Conservation (phyloP, 2,888 invertebrate genomes). For the Leucozona laternaria region DNA sequence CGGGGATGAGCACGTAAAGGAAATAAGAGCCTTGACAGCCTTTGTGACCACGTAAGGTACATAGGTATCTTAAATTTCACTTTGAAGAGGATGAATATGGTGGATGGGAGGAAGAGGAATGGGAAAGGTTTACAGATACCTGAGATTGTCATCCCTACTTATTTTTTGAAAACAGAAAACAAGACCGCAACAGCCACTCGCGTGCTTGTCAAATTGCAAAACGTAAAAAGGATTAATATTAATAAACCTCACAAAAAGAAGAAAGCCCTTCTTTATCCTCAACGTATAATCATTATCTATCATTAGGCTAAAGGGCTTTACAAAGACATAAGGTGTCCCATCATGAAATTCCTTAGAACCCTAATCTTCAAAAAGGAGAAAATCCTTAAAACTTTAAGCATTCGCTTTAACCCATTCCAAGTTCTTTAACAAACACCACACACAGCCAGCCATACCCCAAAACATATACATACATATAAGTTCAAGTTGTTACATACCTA, state of each 20-base stretch:
- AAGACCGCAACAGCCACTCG: background rate
- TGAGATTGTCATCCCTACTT: too few relatives aligned
- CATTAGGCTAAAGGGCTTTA: constrained; percentile 48
- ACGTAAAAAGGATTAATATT: constrained; percentile 58
- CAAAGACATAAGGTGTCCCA: constrained; percentile 61
- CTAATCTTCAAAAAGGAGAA: constrained; percentile 52
- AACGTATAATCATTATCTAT: constrained; percentile 64
- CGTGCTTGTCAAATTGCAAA: constrained; percentile 33
- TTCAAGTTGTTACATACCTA: background rate
- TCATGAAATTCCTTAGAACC: constrained; percentile 47
- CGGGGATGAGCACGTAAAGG: constrained; percentile 10
- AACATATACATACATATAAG: background rate
- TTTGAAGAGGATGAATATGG: constrained; percentile 17
- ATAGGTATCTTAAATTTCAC: constrained; percentile 54
- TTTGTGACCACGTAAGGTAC: constrained; percentile 48
- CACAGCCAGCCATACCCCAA: background rate
- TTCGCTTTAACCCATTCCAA: background rate
- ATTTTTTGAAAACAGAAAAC: background rate
- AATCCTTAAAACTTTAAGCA: constrained; percentile 57
- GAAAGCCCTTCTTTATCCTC: constrained; percentile 50
- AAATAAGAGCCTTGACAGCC: constrained; percentile 15
- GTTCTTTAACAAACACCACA: background rate
- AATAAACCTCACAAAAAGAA: constrained; percentile 44
- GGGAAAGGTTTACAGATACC: background rate
- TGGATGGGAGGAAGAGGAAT: background rate